Percentiles rank a stretch among this genome's conserved stretches.
These are phyloP conservation scores for Drosophila merina DNA, from an alignment of 2,888 invertebrate genomes.

Conservation along the genomic window DNA sequence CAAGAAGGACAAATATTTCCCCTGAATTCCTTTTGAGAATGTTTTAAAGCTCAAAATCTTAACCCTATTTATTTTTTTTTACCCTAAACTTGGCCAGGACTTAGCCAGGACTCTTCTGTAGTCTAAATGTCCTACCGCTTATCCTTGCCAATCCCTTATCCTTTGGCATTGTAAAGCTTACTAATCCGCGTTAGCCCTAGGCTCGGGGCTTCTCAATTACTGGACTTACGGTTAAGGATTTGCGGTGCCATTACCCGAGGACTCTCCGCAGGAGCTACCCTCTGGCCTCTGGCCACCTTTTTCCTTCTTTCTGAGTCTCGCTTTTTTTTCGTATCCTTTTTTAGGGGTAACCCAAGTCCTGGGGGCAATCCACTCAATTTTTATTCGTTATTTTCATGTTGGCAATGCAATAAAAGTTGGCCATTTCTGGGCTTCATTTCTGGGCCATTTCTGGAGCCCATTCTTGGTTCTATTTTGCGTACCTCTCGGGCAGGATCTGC, in stretches of 20 bases:
- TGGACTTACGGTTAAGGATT: slow-evolving; percentile 29
- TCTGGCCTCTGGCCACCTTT: slow-evolving; percentile 1
- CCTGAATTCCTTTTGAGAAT: too few relatives aligned
- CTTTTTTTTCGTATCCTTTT: neutral
- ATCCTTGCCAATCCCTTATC: slow-evolving; percentile 1
- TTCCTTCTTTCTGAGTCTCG: neutral
- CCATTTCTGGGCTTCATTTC: neutral
- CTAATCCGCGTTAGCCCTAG: slow-evolving; percentile 18
- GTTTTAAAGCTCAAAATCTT: too few relatives aligned
- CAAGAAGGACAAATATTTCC: too few relatives aligned
- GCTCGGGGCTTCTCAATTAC: slow-evolving; percentile 25
- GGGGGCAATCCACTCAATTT: slow-evolving; percentile 68
- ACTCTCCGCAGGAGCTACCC: neutral
- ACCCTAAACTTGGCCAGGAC: too few relatives aligned
- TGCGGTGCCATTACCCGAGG: slow-evolving; percentile 11
- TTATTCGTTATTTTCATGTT: slow-evolving; percentile 65
- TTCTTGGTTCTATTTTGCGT: slow-evolving; percentile 8
- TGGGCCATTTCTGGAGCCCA: neutral
- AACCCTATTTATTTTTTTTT: too few relatives aligned
- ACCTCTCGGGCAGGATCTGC: slow-evolving; percentile 2
- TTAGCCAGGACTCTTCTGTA: too few relatives aligned
- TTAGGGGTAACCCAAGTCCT: neutral
- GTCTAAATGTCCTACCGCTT: neutral
- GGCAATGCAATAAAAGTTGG: slow-evolving; percentile 48
- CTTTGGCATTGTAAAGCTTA: neutral